phyloP scores from a whole-genome alignment of 1,140 invertebrate species.

The Hylyphantes graminicola region DNA sequence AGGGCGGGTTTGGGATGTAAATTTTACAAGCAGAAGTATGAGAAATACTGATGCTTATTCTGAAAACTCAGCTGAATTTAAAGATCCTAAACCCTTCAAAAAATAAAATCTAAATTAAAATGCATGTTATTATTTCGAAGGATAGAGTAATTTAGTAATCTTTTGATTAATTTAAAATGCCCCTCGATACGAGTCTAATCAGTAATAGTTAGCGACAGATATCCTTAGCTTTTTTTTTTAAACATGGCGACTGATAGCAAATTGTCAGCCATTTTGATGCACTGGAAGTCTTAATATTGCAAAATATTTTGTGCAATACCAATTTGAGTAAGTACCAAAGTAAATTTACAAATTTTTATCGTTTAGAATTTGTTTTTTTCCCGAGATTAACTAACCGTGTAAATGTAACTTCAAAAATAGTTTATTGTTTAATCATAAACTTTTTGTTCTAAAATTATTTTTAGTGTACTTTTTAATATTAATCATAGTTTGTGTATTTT shows the following conservation, averaged over 20 bases:
- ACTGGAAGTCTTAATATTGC: constrained; percentile 7
- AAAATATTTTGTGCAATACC: constrained; percentile 5
- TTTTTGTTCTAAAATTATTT: constrained; percentile 28
- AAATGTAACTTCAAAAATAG: background rate
- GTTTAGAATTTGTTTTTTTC: constrained; percentile 1
- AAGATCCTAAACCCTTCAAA: background rate
- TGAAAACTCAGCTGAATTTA: constrained; percentile 19
- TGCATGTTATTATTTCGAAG: too few relatives aligned
- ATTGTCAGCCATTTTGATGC: constrained; percentile 44
- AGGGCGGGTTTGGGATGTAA: constrained; percentile 45
- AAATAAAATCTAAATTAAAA: too few relatives aligned
- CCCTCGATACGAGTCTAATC: too few relatives aligned
- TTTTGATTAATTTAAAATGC: too few relatives aligned
- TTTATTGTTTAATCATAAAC: constrained; percentile 11
- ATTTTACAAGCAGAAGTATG: constrained; percentile 10
- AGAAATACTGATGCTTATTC: constrained; percentile 20
- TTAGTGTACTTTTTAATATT: constrained; percentile 6
- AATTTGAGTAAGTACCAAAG: constrained; percentile 50
- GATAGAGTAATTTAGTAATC: too few relatives aligned
- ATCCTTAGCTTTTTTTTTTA: background rate
- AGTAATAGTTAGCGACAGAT: too few relatives aligned
- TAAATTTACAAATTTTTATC: constrained; percentile 31
- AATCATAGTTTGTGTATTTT: constrained; percentile 39
- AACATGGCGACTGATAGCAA: constrained; percentile 44
- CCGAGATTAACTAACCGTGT: background rate